Conservation (phyloP, 2,797 vertebrate genomes). For the Danionella dracula region DNA sequence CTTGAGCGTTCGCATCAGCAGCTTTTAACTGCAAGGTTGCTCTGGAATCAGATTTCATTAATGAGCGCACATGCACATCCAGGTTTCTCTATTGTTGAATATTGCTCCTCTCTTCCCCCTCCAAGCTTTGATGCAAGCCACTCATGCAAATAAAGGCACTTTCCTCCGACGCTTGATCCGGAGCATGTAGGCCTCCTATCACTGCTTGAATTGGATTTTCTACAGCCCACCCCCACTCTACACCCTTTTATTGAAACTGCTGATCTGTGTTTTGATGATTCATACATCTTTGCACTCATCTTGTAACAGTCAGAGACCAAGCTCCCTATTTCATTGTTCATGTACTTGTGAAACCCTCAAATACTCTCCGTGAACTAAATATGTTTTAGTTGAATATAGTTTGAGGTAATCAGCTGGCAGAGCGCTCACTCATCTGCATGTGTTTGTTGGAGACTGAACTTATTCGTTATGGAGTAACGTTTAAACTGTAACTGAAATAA, state of each 20-base stretch:
- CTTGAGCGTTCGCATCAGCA: slow-evolving; percentile 57
- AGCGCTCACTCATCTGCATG: no score
- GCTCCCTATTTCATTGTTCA: no score
- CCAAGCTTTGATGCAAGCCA: slow-evolving; percentile 61
- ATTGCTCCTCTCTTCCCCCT: slow-evolving; percentile 44
- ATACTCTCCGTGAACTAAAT: no score
- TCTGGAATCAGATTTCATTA: slow-evolving; percentile 69
- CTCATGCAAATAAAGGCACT: slow-evolving; percentile 59
- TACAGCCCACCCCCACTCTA: background rate
- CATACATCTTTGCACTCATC: background rate
- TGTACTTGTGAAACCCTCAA: no score
- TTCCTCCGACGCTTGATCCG: slow-evolving; percentile 41
- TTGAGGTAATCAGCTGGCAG: no score
- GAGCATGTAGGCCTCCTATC: slow-evolving; percentile 27
- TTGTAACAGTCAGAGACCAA: no score
- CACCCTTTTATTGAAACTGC: background rate
- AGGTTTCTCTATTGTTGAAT: slow-evolving; percentile 53
- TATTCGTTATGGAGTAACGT: no score
- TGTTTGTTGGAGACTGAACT: no score
- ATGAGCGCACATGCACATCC: slow-evolving; percentile 60
- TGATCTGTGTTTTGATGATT: slow-evolving; percentile 3
- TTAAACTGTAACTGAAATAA: no score
- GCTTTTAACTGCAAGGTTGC: slow-evolving; percentile 57
- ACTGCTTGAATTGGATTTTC: slow-evolving; percentile 16
- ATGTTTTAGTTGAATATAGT: no score